phyloP scores from a whole-genome alignment of 2,113 vertebrate species.

The Hemibagrus wyckioides region DNA sequence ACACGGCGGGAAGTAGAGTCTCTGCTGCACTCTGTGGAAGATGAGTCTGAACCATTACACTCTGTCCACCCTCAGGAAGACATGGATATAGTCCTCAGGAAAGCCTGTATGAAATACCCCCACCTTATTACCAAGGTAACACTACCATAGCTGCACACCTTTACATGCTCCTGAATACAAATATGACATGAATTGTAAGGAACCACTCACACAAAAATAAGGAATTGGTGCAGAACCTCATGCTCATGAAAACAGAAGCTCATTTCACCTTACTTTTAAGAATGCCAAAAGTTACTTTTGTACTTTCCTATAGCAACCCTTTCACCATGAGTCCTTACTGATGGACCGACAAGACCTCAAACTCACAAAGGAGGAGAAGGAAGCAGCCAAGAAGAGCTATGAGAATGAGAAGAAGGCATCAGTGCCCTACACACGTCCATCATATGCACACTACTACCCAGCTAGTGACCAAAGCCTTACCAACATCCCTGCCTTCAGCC shows the following conservation, averaged over 20 bases:
- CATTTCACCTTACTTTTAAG: constrained; percentile 77
- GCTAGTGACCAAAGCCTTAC: constrained; percentile 87
- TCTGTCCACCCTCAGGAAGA: constrained; percentile 63
- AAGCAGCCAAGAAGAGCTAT: constrained; percentile 96
- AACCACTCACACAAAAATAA: neutral
- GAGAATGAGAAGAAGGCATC: constrained; percentile 97
- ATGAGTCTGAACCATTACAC: constrained; percentile 76
- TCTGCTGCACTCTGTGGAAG: constrained; percentile 95
- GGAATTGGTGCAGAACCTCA: neutral
- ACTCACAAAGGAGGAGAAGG: constrained; percentile 97
- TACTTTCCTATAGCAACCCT: constrained; percentile 80
- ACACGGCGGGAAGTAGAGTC: constrained; percentile 96
- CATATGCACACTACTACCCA: constrained; percentile 97
- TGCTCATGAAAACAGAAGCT: constrained; percentile 55
- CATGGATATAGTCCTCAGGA: constrained; percentile 82
- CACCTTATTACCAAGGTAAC: constrained; percentile 94
- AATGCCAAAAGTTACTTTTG: neutral
- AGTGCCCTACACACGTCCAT: constrained; percentile 92
- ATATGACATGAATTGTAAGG: neutral
- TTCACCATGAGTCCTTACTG: constrained; percentile 95
- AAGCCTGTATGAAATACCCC: constrained; percentile 86
- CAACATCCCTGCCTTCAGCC: constrained; percentile 94
- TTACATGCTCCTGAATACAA: neutral
- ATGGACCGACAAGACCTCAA: constrained; percentile 95
- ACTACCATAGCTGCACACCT: neutral